These are phyloP conservation scores for Paramormyrops hopkinsi DNA, from an alignment of 2,797 vertebrate species.

Conservation along the genomic window DNA sequence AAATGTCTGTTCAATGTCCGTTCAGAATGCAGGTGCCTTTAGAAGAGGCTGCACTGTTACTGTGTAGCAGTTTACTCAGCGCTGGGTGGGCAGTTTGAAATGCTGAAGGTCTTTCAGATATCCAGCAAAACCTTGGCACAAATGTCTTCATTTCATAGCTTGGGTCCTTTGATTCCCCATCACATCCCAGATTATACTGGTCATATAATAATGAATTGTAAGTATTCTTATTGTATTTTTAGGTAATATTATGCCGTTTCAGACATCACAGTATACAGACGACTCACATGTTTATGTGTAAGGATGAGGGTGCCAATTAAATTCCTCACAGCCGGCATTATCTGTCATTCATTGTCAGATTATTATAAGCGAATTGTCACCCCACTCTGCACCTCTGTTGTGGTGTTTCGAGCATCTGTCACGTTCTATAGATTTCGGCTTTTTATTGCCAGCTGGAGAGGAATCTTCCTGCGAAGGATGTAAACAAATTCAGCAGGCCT, in stretches of 20 bases:
- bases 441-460: background rate
- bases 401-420: conserved; percentile 3
- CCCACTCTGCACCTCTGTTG: background rate
- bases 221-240: background rate
- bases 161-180: background rate
- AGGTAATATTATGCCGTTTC: background rate
- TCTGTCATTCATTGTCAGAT: conserved; percentile 13
- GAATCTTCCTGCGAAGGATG: conserved; percentile 5
- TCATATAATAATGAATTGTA: background rate
- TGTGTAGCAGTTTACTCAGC: background rate
- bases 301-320: conserved; percentile 5
- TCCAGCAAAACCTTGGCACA: background rate
- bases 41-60: background rate
- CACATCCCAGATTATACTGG: background rate
- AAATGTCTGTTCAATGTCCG: background rate
- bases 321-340: background rate
- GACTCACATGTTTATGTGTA: background rate
- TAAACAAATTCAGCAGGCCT: conserved; percentile 4
- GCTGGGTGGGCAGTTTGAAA: background rate
- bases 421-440: background rate
- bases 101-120: background rate
- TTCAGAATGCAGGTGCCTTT: background rate
- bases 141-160: background rate
- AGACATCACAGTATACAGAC: background rate
- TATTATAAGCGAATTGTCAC: conserved; percentile 8